Base-by-base conservation (phyloP, 2,113 vertebrate species). In the Salvelinus sp. region DNA sequence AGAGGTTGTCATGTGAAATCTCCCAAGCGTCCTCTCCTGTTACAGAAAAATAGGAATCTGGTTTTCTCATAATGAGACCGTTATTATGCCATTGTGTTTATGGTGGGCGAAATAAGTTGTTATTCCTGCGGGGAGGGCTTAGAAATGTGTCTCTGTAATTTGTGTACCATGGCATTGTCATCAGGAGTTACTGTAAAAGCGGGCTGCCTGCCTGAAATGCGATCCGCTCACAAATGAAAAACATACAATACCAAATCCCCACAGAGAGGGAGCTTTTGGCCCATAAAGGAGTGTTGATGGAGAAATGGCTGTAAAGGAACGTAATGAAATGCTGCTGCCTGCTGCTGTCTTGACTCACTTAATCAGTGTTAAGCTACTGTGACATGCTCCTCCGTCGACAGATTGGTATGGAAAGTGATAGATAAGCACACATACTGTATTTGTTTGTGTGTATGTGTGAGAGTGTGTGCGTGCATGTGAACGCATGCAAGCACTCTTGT, bases 71-170 rank as follows among this genome's bases (percentile, higher is more conserved):
- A 88, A 90, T 83, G 85, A 86, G 83, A 54, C 68, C 66, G 75
- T 84, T 89, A 85, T 87, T 88, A 85, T 82, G 81, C 79, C 73
- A 84, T 86, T 83, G 83, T 87, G 83, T 90, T 88, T 87, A 82
- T 78, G 79, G 86, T 85, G 74, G 81, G 83, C 22, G 73, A 86
- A 87, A 82, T 84, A 88, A 89, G 87, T 87, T 84, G 83, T 78
- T 86, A 79, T 87, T 83, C 76, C 82, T 80, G 72, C 81, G 80
- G 79, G 77, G 76, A 75, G 70, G 16, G 76, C 57, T 74, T 63
- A 85, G 80, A 86, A 77, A 77, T 65, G 38, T 65, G 71, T n/a
- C 69, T 83, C 77, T 87, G 77, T 83, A 77, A 88, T 90, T 86
- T 87, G 65, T 82, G 85, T 33, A 82, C 81, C 77, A 69, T 57